Evolutionary conservation across 2,888 invertebrate species (phyloP).

Genomic region (Cordilura impudica): DNA sequence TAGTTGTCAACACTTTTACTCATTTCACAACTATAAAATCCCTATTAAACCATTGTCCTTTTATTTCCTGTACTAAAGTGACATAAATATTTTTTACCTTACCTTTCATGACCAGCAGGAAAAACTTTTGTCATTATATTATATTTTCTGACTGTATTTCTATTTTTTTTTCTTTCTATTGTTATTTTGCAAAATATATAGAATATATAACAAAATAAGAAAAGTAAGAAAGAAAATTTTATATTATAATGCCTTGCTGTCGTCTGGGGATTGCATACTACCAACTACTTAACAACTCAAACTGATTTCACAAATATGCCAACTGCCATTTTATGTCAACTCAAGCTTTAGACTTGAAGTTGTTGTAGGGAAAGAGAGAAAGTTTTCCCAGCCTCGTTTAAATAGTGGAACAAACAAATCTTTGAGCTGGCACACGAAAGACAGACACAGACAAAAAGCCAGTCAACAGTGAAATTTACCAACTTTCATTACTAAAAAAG

Average conservation of each 20-base stretch:
- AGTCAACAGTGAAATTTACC: constrained; percentile 61
- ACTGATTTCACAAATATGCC: constrained; percentile 70
- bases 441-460: constrained; percentile 26
- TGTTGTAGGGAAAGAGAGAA: constrained; percentile 39
- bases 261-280: constrained; percentile 57
- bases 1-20: constrained; percentile 38
- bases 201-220: neutral
- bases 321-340: constrained; percentile 69
- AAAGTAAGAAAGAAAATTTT: constrained; percentile 2
- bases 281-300: constrained; percentile 66
- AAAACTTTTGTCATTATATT: constrained; percentile 34
- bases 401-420: constrained; percentile 13
- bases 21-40: constrained; percentile 10
- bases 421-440: neutral
- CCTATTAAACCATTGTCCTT: constrained; percentile 39
- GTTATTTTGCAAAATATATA: constrained; percentile 32
- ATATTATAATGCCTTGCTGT: constrained; percentile 55
- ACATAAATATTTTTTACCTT: constrained; percentile 22
- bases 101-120: constrained; percentile 36
- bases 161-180: constrained; percentile 35
- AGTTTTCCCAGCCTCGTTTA: constrained; percentile 9
- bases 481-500: constrained; percentile 41
- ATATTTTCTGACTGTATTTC: constrained; percentile 9
- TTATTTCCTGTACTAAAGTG: neutral
- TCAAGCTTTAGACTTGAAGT: constrained; percentile 56